Percentiles rank a stretch among this genome's conserved stretches.
Conservation (phyloP, 2,797 vertebrate species). For the Microctenopoma steveboyesi region DNA sequence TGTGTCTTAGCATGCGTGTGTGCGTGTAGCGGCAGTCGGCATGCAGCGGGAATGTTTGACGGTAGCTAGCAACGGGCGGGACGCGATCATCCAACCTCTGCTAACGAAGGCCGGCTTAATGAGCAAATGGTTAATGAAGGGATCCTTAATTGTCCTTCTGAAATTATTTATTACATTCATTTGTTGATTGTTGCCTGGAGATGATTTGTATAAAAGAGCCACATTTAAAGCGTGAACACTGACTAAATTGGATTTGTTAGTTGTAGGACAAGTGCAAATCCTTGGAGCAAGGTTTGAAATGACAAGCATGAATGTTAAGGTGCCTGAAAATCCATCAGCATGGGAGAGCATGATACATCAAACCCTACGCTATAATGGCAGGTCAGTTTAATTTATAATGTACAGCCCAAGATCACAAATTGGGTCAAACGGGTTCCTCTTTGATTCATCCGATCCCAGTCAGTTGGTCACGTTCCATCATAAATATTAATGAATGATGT, state of each 20-base stretch:
- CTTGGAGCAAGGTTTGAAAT: constrained; percentile 21
- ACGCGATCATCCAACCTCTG: constrained; percentile 55
- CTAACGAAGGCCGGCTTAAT: constrained; percentile 74
- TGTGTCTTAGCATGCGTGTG: constrained; percentile 3
- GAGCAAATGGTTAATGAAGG: constrained; percentile 72
- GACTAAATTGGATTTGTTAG: constrained; percentile 54
- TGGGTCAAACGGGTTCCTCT: not conserved
- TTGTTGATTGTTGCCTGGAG: constrained; percentile 63
- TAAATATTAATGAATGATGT: not conserved
- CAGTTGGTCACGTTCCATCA: not conserved
- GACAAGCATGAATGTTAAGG: constrained; percentile 5
- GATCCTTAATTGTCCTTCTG: constrained; percentile 70
- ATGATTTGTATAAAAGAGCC: constrained; percentile 54
- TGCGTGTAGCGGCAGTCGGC: constrained; percentile 15
- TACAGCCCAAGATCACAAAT: not conserved
- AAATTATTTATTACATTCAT: constrained; percentile 71
- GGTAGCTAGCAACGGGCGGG: constrained; percentile 32
- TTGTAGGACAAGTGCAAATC: constrained; percentile 26
- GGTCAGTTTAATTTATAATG: not conserved
- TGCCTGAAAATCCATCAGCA: not conserved
- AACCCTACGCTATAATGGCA: not conserved
- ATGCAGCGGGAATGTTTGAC: constrained; percentile 30
- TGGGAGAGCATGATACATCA: constrained; percentile 5
- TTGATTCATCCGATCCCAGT: not conserved
- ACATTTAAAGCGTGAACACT: constrained; percentile 32